Conservation (phyloP, 2,113 vertebrate genomes). For the Dicaeum eximium region DNA sequence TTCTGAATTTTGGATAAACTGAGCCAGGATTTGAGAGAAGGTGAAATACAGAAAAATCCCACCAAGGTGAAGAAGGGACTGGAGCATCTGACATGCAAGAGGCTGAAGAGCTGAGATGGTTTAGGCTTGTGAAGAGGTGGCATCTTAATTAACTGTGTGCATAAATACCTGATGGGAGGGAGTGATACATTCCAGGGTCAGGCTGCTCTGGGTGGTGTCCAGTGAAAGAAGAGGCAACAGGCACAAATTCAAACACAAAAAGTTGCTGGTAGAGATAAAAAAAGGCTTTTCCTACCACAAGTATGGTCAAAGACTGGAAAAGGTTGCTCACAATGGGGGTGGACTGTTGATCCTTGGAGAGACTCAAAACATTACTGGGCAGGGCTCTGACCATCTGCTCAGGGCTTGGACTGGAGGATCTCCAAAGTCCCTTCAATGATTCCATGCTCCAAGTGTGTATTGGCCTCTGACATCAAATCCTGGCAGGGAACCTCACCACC, state of each 20-base stretch:
- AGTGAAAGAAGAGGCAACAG: neutral
- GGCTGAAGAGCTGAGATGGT: neutral
- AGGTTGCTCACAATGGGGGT: neutral
- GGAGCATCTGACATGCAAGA: neutral
- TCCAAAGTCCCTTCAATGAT: neutral
- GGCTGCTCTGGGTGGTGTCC: neutral
- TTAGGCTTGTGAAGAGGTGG: neutral
- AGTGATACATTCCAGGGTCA: neutral
- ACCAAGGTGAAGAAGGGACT: neutral
- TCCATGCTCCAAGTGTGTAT: neutral
- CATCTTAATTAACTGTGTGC: neutral
- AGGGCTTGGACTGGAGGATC: neutral
- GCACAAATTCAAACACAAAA: neutral
- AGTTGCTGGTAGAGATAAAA: neutral
- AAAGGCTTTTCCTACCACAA: neutral
- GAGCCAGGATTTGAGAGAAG: neutral
- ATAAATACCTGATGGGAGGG: neutral
- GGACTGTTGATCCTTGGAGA: neutral
- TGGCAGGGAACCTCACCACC: neutral
- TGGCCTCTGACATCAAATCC: neutral
- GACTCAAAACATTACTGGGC: neutral
- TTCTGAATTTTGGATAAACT: neutral
- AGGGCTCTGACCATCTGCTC: neutral
- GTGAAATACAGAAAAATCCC: neutral
- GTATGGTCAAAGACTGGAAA: neutral